Percentiles rank a stretch among this genome's conserved stretches.
These are phyloP conservation scores for Drosophila orena DNA, from an alignment of 1,140 invertebrate species.

Conservation along the genomic window DNA sequence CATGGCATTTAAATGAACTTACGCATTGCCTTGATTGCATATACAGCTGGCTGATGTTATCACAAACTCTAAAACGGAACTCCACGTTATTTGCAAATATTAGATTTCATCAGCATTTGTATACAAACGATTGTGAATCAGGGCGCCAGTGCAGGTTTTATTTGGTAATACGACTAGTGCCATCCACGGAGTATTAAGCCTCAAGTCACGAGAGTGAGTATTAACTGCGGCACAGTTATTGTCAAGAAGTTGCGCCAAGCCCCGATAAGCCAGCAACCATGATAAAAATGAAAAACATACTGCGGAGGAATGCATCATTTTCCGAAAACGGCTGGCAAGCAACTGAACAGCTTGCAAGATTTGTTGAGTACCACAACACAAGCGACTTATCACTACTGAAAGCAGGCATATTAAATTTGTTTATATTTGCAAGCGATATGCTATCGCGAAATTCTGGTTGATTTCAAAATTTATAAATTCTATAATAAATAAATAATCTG, in stretches of 20 bases:
- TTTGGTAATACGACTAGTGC: background rate
- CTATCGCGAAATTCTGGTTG: too few relatives aligned
- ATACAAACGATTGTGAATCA: conserved; percentile 8
- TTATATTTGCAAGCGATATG: background rate
- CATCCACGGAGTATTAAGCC: background rate
- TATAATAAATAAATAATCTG: too few relatives aligned
- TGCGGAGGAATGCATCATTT: background rate
- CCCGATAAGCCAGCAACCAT: background rate
- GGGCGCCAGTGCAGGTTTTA: background rate
- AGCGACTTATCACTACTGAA: background rate
- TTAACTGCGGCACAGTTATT: background rate
- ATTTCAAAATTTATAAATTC: too few relatives aligned
- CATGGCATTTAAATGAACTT: background rate
- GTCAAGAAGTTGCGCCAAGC: background rate
- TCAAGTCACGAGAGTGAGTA: background rate
- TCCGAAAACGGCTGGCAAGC: background rate
- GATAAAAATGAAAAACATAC: background rate
- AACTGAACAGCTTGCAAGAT: background rate
- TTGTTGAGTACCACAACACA: background rate
- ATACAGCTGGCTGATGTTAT: conserved; percentile 15
- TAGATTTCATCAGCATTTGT: too few relatives aligned
- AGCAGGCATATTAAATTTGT: background rate
- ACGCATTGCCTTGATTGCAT: background rate
- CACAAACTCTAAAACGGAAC: conserved; percentile 5
- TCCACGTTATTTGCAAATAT: background rate